Conservation (phyloP, 2,888 invertebrate genomes). For the Liopterus haemorrhoidalis region DNA sequence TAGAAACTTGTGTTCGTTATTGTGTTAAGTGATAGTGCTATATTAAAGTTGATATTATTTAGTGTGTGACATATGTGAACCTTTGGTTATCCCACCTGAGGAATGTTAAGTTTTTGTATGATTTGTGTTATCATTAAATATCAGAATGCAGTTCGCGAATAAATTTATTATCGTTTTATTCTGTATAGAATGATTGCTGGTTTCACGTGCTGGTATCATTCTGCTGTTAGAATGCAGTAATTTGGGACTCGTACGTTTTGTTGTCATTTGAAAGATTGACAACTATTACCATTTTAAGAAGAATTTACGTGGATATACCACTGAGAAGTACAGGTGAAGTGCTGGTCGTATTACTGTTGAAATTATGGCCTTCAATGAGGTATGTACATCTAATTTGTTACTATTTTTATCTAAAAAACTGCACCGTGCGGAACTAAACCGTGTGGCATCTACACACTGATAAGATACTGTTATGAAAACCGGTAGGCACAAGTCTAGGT, state of each 20-base stretch:
- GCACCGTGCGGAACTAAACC: not conserved
- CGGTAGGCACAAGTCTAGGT: too few species aligned
- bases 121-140: constrained; percentile 58
- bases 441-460: not conserved
- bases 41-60: constrained; percentile 1
- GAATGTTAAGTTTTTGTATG: constrained; percentile 59
- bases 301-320: constrained; percentile 9
- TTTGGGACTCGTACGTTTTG: constrained; percentile 10
- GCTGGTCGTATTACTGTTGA: constrained; percentile 50
- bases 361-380: constrained; percentile 76
- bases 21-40: constrained; percentile 14
- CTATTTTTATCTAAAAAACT: constrained; percentile 2
- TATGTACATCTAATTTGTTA: constrained; percentile 45
- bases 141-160: constrained; percentile 36
- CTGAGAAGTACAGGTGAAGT: constrained; percentile 48
- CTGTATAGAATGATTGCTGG: constrained; percentile 52
- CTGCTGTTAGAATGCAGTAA: constrained; percentile 7
- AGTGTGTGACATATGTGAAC: constrained; percentile 17
- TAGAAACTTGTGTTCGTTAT: constrained; percentile 11
- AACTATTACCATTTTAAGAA: constrained; percentile 13
- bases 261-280: constrained; percentile 12
- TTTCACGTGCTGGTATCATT: constrained; percentile 44
- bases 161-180: constrained; percentile 44
- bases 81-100: constrained; percentile 52
- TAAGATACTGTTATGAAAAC: constrained; percentile 17